Base-by-base conservation (phyloP, 2,888 invertebrate genomes). In the Oscheius myriophilus region DNA sequence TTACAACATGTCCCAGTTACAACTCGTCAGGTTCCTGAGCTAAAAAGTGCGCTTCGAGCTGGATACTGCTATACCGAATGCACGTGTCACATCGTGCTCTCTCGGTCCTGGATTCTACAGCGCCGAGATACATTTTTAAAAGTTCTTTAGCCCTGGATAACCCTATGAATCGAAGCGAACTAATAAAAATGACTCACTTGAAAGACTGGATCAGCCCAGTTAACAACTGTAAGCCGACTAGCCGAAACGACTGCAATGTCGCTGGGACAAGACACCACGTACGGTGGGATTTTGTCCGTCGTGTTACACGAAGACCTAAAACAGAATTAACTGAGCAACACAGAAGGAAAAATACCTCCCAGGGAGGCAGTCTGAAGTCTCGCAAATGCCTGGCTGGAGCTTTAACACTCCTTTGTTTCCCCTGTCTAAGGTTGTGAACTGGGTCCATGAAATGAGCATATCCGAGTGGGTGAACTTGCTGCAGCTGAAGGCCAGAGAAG, bases 341-440 rank as follows among this genome's bases (percentile, higher is more conserved):
- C 12, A 45, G 45, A 45, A 16, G 45, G 12, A 16, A 45, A 14
- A 45, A 45, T 14, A 58, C 41, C 67, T 51, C 39, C 61, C 67
- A 18, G 67, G 67, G 16, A 67, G 52, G 42, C 67, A 67, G 23
- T 59, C 42, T 1, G 59, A 59, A 6, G 51, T 23, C 16, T 59
- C 53, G 43, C 67, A 67, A n/a, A 67, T 67, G 11, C 67, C 67
- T 26, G 61, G 61, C 25, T 54, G 46, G 14, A 67, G n/a, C 6
- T 43, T 43, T 9, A 42, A 42, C 9, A 67, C 61, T 25, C 59
- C 67, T 2, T 52, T 51, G 43, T 67, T 67, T 1, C 9, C 12
- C 33, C 59, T 18, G 11, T 52, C 52, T 23, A 67, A 11, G 1
- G 42, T 33, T 14, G 67, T 67, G 52, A 67, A 67, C 52, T 67